Conservation (phyloP, 2,888 invertebrate genomes). For the Prosapia bicincta region DNA sequence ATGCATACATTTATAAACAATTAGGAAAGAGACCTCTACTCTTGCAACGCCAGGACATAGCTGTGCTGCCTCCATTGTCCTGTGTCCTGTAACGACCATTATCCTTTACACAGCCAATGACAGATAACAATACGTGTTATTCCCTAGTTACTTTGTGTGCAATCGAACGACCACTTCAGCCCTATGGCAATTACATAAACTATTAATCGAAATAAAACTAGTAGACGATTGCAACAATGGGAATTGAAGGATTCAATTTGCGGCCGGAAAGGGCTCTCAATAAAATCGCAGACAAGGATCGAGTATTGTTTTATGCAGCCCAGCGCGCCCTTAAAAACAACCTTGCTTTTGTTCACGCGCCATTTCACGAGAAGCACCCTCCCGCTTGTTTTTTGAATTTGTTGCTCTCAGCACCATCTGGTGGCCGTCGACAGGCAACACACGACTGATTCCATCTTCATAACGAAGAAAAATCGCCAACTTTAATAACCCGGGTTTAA, state of each 20-base stretch:
- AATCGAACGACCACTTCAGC: neutral
- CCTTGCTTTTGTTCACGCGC: constrained; percentile 15
- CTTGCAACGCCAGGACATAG: no score
- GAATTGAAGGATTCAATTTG: neutral
- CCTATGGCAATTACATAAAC: neutral
- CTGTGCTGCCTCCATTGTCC: no score
- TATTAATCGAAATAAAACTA: neutral
- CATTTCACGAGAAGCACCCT: constrained; percentile 10
- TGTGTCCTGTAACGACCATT: no score
- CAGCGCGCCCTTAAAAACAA: constrained; percentile 19
- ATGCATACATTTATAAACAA: no score
- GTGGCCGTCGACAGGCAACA: constrained; percentile 21
- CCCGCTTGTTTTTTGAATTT: constrained; percentile 26
- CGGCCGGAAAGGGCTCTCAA: neutral
- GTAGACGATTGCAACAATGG: neutral
- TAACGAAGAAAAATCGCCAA: constrained; percentile 28
- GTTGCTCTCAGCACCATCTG: constrained; percentile 27
- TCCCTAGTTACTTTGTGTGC: neutral
- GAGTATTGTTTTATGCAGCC: neutral
- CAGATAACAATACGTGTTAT: neutral
- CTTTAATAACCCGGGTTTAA: constrained; percentile 15
- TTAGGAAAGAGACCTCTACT: no score
- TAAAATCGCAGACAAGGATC: neutral
- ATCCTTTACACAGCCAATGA: no score
- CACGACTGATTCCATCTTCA: constrained; percentile 25